phyloP scores from a whole-genome alignment of 2,113 vertebrate genomes.

The Lipotes vexillifer region DNA sequence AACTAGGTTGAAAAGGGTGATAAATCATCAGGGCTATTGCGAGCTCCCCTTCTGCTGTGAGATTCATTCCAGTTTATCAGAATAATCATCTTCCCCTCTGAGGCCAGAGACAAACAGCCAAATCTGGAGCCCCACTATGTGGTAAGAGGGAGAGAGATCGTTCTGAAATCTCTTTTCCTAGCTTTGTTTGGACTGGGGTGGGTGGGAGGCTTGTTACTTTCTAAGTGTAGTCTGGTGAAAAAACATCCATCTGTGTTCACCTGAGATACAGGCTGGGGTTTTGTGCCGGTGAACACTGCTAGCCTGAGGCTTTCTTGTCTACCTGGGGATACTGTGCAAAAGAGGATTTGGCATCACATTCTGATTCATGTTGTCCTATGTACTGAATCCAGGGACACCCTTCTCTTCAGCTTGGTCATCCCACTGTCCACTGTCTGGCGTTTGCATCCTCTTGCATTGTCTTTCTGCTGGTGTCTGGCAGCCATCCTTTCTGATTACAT shows the following conservation, averaged over 20 bases:
- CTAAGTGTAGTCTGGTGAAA: background rate
- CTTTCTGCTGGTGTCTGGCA: background rate
- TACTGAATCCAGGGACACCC: background rate
- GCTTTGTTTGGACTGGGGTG: background rate
- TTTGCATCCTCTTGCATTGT: background rate
- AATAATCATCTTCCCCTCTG: slow-evolving; percentile 71
- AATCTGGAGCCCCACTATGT: slow-evolving; percentile 61
- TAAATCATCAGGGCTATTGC: slow-evolving; percentile 76
- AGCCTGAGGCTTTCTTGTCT: background rate
- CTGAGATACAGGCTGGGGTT: background rate
- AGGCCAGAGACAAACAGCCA: slow-evolving; percentile 60
- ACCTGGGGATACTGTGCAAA: background rate
- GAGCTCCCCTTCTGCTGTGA: slow-evolving; percentile 60
- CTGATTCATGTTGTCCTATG: background rate
- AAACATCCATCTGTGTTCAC: background rate
- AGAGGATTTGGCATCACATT: background rate
- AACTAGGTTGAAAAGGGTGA: slow-evolving; percentile 68
- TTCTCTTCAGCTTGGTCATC: background rate
- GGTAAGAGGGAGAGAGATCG: slow-evolving; percentile 57
- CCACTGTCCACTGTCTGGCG: background rate
- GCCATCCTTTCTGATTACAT: background rate
- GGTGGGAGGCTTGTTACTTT: background rate
- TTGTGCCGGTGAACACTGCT: background rate
- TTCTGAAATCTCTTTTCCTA: slow-evolving; percentile 22
- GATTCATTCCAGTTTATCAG: slow-evolving; percentile 76